A percentile compares a stretch with the other conserved stretches of the same genome.
Conservation (phyloP, 1,140 invertebrate species). For the Drosophila pectinifera region DNA sequence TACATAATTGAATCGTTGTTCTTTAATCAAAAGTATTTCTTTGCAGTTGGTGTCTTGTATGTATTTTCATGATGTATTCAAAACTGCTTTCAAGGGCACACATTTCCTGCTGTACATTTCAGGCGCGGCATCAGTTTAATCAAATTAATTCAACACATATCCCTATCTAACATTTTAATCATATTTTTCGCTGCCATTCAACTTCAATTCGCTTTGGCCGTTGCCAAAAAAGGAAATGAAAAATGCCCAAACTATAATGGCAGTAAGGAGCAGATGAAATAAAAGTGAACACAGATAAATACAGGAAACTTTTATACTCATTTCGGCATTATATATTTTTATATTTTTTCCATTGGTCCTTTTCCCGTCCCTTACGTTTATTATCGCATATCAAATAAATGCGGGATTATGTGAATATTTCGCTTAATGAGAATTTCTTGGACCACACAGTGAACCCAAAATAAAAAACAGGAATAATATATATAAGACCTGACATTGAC, state of each 20-base stretch:
- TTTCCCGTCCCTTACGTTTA: conserved; percentile 45
- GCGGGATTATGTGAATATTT: conserved; percentile 84
- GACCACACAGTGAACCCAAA: conserved; percentile 66
- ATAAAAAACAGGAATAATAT: conserved; percentile 1
- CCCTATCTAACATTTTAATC: conserved; percentile 48
- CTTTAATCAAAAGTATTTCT: neutral
- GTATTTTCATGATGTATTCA: neutral
- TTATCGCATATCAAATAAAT: conserved; percentile 84
- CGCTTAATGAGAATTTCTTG: conserved; percentile 81
- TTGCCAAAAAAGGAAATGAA: conserved; percentile 25
- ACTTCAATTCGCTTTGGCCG: conserved; percentile 40
- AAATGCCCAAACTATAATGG: conserved; percentile 29
- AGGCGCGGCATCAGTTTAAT: conserved; percentile 26
- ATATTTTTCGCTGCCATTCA: conserved; percentile 51
- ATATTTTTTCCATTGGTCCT: conserved; percentile 25
- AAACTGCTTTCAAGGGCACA: neutral
- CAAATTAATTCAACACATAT: conserved; percentile 53
- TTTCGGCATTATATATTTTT: conserved; percentile 35
- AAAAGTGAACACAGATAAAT: conserved; percentile 15
- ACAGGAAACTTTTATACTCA: conserved; percentile 44
- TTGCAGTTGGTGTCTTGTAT: neutral
- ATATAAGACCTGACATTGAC: conserved; percentile 36
- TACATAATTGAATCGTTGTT: neutral
- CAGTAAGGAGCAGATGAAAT: conserved; percentile 39
- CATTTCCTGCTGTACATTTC: neutral